Evolutionary conservation across 2,113 vertebrate genomes (phyloP).

Genomic region (Grammomys dolichurus): DNA sequence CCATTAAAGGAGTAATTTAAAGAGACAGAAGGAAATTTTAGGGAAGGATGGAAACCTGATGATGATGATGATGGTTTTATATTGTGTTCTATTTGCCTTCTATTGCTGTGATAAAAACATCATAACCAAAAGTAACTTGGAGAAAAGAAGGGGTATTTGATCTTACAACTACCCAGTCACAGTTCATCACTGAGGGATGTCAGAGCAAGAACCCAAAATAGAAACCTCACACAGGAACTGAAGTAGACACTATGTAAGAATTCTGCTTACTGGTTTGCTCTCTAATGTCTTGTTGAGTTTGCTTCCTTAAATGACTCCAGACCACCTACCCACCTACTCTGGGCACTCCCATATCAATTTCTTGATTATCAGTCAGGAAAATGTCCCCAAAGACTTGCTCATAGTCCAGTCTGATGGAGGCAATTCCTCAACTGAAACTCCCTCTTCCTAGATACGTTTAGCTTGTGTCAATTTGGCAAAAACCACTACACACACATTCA

Average conservation of each 20-base stretch:
- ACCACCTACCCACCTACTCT: not conserved
- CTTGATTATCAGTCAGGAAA: not conserved
- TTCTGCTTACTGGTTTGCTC: not conserved
- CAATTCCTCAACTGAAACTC: not conserved
- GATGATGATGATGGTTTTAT: constrained; percentile 10
- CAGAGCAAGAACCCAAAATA: not conserved
- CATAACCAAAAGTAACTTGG: not conserved
- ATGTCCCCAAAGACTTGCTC: not conserved
- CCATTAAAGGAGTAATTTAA: not conserved
- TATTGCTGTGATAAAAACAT: not conserved
- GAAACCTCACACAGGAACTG: not conserved
- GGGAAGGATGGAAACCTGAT: not conserved
- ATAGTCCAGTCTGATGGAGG: not conserved
- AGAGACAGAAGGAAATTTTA: not conserved
- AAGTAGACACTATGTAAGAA: not conserved
- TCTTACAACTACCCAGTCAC: not conserved
- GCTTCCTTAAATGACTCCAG: not conserved
- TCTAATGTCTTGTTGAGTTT: not conserved
- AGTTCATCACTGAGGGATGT: not conserved
- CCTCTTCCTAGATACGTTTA: not conserved
- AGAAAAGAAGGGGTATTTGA: not conserved
- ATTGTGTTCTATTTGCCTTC: not conserved
- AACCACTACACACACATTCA: not conserved
- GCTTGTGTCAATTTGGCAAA: not conserved
- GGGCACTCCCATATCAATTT: not conserved